Evolutionary conservation across 2,888 invertebrate species (phyloP).

Genomic region (Tiliacea aurago): DNA sequence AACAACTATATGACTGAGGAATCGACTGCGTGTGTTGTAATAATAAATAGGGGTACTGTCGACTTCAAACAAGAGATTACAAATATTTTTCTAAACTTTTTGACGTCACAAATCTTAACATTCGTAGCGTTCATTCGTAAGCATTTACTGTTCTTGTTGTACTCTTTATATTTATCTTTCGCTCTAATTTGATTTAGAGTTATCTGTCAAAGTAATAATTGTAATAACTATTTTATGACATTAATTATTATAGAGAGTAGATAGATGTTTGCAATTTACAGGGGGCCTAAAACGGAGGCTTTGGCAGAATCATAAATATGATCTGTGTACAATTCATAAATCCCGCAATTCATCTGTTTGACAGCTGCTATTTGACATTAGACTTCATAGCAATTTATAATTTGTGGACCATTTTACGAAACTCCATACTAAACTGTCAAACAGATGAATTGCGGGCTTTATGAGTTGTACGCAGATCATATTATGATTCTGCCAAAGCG

Average conservation of each 20-base stretch:
- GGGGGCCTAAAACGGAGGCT: too few species aligned
- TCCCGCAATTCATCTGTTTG: too few species aligned
- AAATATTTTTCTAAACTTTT: slow-evolving; percentile 90
- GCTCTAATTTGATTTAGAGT: slow-evolving; percentile 59
- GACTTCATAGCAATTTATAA: too few species aligned
- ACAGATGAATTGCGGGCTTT: too few species aligned
- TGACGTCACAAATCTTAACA: slow-evolving; percentile 81
- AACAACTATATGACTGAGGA: slow-evolving; percentile 85
- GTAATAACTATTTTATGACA: slow-evolving; percentile 75
- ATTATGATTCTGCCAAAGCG: too few species aligned
- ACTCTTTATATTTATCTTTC: slow-evolving; percentile 73
- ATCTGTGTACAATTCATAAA: too few species aligned
- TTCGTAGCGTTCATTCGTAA: slow-evolving; percentile 82
- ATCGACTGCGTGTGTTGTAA: slow-evolving; percentile 84
- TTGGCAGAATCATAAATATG: too few species aligned
- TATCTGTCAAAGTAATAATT: slow-evolving; percentile 68
- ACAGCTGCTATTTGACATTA: too few species aligned
- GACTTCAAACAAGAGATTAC: slow-evolving; percentile 82
- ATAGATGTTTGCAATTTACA: slow-evolving; percentile 83
- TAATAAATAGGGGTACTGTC: slow-evolving; percentile 82
- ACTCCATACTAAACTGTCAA: too few species aligned
- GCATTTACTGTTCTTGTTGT: slow-evolving; percentile 83
- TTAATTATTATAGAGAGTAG: slow-evolving; percentile 77
- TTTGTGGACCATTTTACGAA: too few species aligned
- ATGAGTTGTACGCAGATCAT: too few species aligned